phyloP scores from a whole-genome alignment of 2,113 vertebrate genomes.

The Trichomycterus rosablanca region DNA sequence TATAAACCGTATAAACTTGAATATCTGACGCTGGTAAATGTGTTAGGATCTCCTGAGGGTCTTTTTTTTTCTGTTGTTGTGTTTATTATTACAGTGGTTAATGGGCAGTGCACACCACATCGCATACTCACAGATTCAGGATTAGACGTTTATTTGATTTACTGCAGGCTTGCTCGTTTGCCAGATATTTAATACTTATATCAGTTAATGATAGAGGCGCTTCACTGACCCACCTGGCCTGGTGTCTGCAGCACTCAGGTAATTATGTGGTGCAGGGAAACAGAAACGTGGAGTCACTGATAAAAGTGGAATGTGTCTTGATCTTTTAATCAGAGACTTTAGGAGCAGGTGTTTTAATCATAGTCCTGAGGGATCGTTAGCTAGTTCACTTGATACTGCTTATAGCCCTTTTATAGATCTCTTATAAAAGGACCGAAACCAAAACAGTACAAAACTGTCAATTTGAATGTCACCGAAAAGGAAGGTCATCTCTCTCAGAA shows the following conservation, averaged over 20 bases:
- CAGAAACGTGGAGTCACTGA: not conserved
- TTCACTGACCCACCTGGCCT: slow-evolving; percentile 21
- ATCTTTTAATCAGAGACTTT: too few species aligned
- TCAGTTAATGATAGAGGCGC: slow-evolving; percentile 33
- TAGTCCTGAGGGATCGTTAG: not conserved
- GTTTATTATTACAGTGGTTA: slow-evolving; percentile 37
- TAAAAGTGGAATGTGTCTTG: not conserved
- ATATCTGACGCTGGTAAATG: too few species aligned
- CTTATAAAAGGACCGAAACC: too few species aligned
- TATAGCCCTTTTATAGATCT: too few species aligned
- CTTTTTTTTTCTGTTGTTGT: slow-evolving; percentile 34
- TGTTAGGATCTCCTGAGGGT: too few species aligned
- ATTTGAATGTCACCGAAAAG: too few species aligned
- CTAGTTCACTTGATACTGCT: not conserved
- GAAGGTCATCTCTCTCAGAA: too few species aligned
- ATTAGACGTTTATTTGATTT: slow-evolving; percentile 46
- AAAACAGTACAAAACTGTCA: too few species aligned
- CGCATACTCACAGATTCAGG: slow-evolving; percentile 16
- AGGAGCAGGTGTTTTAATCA: not conserved
- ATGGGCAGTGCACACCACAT: slow-evolving; percentile 27
- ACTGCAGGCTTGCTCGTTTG: slow-evolving; percentile 27
- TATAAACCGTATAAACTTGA: too few species aligned
- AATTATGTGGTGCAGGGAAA: slow-evolving; percentile 35
- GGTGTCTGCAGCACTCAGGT: slow-evolving; percentile 36
- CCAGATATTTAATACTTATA: slow-evolving; percentile 37